Base-by-base conservation (phyloP, 2,797 vertebrate species). In the Coregonus sp. region DNA sequence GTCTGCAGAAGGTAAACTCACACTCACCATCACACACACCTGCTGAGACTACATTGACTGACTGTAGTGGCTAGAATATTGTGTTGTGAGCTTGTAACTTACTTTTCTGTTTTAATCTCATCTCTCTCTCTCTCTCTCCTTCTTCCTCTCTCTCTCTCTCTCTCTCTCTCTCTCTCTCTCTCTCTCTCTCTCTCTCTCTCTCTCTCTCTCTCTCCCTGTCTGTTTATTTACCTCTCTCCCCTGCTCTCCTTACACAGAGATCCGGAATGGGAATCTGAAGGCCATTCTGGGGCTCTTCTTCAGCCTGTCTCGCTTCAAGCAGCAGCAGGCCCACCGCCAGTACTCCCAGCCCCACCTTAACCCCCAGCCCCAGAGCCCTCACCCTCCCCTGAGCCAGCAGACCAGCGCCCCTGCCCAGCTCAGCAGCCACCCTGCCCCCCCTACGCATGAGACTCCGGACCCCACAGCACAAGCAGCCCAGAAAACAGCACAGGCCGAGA, bases 211-310 rank as follows among this genome's bases (percentile, higher is more conserved):
- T 50, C 37, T 47, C 52, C 37, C 15, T 51, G 14, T 72, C 9
- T 66, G 70, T 25, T 3, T 63, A 25, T 75, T 68, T 31, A 47
- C 50, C 67, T 65, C 73, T 56, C 20, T 18, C 11, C 56, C 63
- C 52, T 3, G 18, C 56, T 20, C 59, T 35, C 35, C 5, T 18
- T 81, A 94, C 92, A 0, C 95, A 99, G 98, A 99, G 91, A 99
- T 99, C 86, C 94, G 97, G 50, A 98, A 99, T 96, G 98, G 98
- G 72, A 98, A 98, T 95, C 94, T 99, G 83, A 99, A 99, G 94
- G 96, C 98, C 86, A 99, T 99, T 85, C 88, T 99, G 84, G 97
- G 98, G 82, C 96, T 99, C 80, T 99, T 99, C 95, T 99, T 99
- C 92, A 99, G 97, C 86, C 90, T 99, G 67, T 99, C 98, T 5